Conservation (phyloP, 2,888 invertebrate species). For the Elysia crispata region DNA sequence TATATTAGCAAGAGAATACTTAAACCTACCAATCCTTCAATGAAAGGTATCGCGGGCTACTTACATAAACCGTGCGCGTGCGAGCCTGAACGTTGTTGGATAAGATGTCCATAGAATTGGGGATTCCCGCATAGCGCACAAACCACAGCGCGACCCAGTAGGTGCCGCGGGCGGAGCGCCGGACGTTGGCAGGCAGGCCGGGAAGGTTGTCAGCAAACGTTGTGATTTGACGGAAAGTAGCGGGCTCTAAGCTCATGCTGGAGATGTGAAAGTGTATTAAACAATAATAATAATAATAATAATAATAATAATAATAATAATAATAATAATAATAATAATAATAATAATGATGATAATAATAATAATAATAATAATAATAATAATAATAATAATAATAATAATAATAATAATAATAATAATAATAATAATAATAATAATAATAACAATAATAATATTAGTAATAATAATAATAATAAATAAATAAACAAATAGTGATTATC, state of each 20-base stretch:
- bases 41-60: neutral
- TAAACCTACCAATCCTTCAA: too few relatives aligned
- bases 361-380: too few relatives aligned
- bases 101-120: slow-evolving; percentile 35
- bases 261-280: neutral
- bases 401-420: too few relatives aligned
- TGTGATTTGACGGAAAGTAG: neutral
- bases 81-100: slow-evolving; percentile 17
- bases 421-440: too few relatives aligned
- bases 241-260: slow-evolving; percentile 25
- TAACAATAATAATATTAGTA: too few relatives aligned
- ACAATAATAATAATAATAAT: neutral
- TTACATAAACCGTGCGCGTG: neutral
- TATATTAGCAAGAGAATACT: too few relatives aligned
- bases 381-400: too few relatives aligned
- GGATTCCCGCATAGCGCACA: slow-evolving; percentile 21
- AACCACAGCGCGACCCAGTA: slow-evolving; percentile 32
- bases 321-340: too few relatives aligned
- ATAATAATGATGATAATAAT: too few relatives aligned
- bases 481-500: too few relatives aligned
- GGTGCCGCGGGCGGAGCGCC: slow-evolving; percentile 17
- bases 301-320: too few relatives aligned
- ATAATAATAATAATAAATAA: too few relatives aligned
- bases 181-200: slow-evolving; percentile 35
- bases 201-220: slow-evolving; percentile 34